A percentile compares a stretch with the other conserved stretches of the same genome.
Evolutionary conservation across 2,797 vertebrate species (phyloP).

Genomic region (Diceros bicornis): DNA sequence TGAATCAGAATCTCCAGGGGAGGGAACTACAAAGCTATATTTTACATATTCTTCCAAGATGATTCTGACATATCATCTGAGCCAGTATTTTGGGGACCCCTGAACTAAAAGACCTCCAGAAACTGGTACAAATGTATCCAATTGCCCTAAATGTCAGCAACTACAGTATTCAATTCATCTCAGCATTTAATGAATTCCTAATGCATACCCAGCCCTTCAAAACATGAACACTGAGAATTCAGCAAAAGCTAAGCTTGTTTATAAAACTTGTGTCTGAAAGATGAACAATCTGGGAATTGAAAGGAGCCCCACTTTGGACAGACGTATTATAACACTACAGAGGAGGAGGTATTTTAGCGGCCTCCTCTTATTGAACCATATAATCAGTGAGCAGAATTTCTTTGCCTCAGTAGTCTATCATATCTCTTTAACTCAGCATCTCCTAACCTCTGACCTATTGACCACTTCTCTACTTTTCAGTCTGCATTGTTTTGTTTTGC

Average conservation of each 20-base stretch:
- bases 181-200: slow-evolving; percentile 6
- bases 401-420: slow-evolving; percentile 69
- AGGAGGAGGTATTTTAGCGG: slow-evolving; percentile 27
- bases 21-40: background rate
- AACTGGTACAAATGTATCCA: background rate
- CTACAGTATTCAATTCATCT: background rate
- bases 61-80: background rate
- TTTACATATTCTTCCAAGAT: background rate
- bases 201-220: background rate
- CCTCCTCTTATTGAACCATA: slow-evolving; percentile 72
- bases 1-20: background rate
- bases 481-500: slow-evolving; percentile 65
- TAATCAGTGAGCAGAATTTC: slow-evolving; percentile 76
- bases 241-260: background rate
- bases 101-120: background rate
- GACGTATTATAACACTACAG: background rate
- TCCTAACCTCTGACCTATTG: slow-evolving; percentile 74
- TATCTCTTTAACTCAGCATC: slow-evolving; percentile 76
- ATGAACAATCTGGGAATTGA: background rate
- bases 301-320: background rate
- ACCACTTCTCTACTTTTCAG: slow-evolving; percentile 64
- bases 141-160: background rate
- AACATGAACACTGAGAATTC: background rate
- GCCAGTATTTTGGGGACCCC: background rate
- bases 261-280: background rate